Conservation (phyloP, 2,888 invertebrate species). For the Phengaris arion region DNA sequence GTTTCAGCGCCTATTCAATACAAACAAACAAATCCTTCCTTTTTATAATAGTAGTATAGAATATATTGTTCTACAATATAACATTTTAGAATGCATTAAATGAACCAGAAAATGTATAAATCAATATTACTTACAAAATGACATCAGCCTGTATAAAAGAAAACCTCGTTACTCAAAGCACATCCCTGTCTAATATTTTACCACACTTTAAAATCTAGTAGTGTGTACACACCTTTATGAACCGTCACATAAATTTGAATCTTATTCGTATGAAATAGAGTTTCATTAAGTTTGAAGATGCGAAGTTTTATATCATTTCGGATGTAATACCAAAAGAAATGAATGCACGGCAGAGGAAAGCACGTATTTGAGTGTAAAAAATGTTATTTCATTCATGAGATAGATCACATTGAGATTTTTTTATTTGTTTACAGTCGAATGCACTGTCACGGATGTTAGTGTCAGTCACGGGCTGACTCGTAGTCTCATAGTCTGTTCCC, state of each 20-base stretch:
- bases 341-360: slow-evolving; percentile 78
- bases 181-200: slow-evolving; percentile 59
- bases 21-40: too few species aligned
- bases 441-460: slow-evolving; percentile 57
- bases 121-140: slow-evolving; percentile 38
- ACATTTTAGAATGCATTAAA: not conserved
- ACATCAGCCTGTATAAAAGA: slow-evolving; percentile 45
- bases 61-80: too few species aligned
- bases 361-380: slow-evolving; percentile 77
- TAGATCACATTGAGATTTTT: slow-evolving; percentile 72
- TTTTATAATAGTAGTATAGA: too few species aligned
- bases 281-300: slow-evolving; percentile 32
- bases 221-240: slow-evolving; percentile 46
- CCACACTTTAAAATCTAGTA: slow-evolving; percentile 51
- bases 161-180: slow-evolving; percentile 65
- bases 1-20: too few species aligned
- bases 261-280: slow-evolving; percentile 35
- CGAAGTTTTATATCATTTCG: slow-evolving; percentile 46
- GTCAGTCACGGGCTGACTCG: not conserved
- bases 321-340: slow-evolving; percentile 61
- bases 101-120: not conserved
- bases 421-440: slow-evolving; percentile 71
- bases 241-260: slow-evolving; percentile 41
- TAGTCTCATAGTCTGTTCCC: not conserved
- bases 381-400: slow-evolving; percentile 79